Percentiles rank a stretch among this genome's conserved stretches.
Conservation (phyloP, 1,140 invertebrate species). For the Caenorhabditis tropicalis region DNA sequence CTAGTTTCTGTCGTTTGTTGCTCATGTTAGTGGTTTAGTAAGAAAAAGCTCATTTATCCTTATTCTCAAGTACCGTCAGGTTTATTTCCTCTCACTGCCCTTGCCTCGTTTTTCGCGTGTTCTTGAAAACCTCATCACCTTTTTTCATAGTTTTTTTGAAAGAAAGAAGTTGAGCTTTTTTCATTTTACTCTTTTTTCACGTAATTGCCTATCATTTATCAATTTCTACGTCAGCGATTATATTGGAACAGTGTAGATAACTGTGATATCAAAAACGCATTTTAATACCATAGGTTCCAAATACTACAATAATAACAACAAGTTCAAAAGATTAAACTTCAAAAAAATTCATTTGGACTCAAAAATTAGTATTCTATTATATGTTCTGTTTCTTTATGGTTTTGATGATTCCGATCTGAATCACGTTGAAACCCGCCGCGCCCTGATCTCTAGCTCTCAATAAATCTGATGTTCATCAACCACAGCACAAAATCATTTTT, state of each 20-base stretch:
- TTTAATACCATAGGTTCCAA: too few relatives aligned
- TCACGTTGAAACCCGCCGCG: too few relatives aligned
- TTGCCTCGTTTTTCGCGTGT: not conserved
- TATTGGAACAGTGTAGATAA: too few relatives aligned
- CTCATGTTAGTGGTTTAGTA: not conserved
- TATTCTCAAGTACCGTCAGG: conserved; percentile 34
- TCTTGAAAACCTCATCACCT: conserved; percentile 22
- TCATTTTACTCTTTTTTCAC: not conserved
- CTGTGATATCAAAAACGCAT: not conserved
- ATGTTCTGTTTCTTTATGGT: too few relatives aligned
- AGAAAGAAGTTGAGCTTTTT: not conserved
- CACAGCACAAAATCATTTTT: not conserved
- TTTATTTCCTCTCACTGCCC: not conserved
- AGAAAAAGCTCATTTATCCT: not conserved
- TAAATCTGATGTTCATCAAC: too few relatives aligned
- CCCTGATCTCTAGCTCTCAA: too few relatives aligned
- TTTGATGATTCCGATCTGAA: too few relatives aligned
- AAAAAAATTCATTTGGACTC: too few relatives aligned
- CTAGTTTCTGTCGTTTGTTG: not conserved
- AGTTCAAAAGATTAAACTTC: too few relatives aligned
- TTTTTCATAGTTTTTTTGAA: not conserved
- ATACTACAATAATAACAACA: too few relatives aligned
- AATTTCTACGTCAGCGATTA: too few relatives aligned
- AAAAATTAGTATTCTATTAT: too few relatives aligned
- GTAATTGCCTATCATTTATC: not conserved